phyloP scores from a whole-genome alignment of 2,113 vertebrate species.

The Barbus barbus region DNA sequence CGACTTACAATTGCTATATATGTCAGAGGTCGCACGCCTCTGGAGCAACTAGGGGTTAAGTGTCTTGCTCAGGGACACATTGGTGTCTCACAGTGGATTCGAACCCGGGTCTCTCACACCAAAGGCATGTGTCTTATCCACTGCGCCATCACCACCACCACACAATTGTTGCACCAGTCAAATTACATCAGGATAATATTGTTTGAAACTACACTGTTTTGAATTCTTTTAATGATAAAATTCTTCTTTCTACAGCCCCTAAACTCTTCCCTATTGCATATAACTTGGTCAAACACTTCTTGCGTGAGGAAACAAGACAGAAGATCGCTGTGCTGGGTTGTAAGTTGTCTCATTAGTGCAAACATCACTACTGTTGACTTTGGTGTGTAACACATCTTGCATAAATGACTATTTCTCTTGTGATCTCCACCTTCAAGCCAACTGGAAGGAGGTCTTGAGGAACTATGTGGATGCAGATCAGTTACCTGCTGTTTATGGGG shows the following conservation, averaged over 20 bases:
- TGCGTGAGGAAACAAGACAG: slow-evolving; percentile 88
- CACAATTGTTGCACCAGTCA: background rate
- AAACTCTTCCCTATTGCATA: slow-evolving; percentile 91
- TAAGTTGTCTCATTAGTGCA: slow-evolving; percentile 63
- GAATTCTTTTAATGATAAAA: too few species aligned
- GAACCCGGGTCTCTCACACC: too few species aligned
- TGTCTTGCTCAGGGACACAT: too few species aligned
- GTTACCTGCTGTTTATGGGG: slow-evolving; percentile 86
- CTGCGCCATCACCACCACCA: too few species aligned
- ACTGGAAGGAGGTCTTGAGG: slow-evolving; percentile 90
- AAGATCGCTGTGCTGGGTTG: slow-evolving; percentile 91
- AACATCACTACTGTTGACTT: background rate
- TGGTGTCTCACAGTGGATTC: too few species aligned
- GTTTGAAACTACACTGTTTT: background rate
- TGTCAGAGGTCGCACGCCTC: too few species aligned
- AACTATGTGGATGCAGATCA: slow-evolving; percentile 82
- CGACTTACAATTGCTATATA: too few species aligned
- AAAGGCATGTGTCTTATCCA: too few species aligned
- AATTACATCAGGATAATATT: background rate
- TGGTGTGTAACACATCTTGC: background rate
- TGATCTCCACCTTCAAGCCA: slow-evolving; percentile 70
- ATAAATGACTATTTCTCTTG: background rate
- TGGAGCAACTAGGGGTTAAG: too few species aligned
- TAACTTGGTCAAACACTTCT: slow-evolving; percentile 91
- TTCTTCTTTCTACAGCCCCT: slow-evolving; percentile 76